Evolutionary conservation across 2,113 vertebrate species (phyloP).

Genomic region (Orientallactaga bullata): DNA sequence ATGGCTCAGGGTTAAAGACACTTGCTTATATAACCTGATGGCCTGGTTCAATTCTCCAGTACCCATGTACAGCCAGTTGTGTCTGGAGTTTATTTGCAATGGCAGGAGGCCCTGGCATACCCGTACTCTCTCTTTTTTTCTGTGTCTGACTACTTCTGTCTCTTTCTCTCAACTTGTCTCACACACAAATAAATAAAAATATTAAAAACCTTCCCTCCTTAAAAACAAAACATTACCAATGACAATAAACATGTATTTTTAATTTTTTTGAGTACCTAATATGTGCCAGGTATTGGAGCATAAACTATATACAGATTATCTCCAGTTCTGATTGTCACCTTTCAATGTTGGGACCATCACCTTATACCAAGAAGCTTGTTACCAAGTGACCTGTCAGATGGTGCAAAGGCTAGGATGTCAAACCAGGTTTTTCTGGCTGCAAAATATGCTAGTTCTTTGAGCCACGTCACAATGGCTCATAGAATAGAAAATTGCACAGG

Average conservation of each 20-base stretch:
- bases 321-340: background rate
- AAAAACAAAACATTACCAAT: background rate
- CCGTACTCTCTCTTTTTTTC: background rate
- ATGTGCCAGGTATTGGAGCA: background rate
- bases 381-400: background rate
- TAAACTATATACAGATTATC: background rate
- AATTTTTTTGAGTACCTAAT: conserved; percentile 13
- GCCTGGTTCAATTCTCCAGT: background rate
- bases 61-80: background rate
- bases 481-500: background rate
- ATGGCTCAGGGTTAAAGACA: background rate
- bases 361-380: background rate
- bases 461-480: background rate
- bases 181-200: too few relatives aligned
- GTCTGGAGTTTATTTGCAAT: too few relatives aligned
- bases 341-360: background rate
- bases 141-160: too few relatives aligned
- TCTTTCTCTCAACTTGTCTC: too few relatives aligned
- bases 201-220: background rate
- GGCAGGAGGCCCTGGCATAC: too few relatives aligned
- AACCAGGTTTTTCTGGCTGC: background rate
- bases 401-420: background rate
- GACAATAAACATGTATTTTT: background rate
- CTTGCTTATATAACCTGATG: background rate
- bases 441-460: background rate